Evolutionary conservation across 2,113 vertebrate species (phyloP).

Genomic region (Ceuthmochares aereus): DNA sequence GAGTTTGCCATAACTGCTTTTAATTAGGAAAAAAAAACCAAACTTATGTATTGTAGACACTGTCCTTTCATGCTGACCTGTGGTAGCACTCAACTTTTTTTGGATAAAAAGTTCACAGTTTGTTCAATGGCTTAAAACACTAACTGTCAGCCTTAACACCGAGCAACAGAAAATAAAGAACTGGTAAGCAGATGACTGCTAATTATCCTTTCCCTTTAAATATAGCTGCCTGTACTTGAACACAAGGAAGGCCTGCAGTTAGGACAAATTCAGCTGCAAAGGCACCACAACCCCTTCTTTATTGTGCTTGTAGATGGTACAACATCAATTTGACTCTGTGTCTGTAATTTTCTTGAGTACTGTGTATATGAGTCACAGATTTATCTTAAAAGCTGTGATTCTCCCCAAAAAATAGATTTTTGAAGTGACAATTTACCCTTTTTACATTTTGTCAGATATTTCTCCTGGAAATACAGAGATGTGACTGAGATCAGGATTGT

Average conservation of each 20-base stretch:
- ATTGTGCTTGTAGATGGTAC: not conserved
- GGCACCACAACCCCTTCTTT: not conserved
- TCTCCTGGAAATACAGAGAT: not conserved
- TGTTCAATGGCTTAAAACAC: not conserved
- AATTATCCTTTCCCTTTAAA: slow-evolving; percentile 43
- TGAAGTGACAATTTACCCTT: not conserved
- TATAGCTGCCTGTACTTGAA: slow-evolving; percentile 24
- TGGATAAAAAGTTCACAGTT: not conserved
- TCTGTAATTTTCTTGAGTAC: not conserved
- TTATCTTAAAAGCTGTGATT: not conserved
- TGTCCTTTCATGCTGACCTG: not conserved
- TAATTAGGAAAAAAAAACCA: not conserved
- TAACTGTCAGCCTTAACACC: not conserved
- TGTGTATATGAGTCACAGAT: not conserved
- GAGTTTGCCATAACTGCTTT: not conserved
- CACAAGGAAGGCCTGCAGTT: slow-evolving; percentile 5
- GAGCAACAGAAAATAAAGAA: not conserved
- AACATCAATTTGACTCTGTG: not conserved
- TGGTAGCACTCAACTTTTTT: not conserved
- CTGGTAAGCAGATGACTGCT: not conserved
- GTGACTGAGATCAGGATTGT: not conserved
- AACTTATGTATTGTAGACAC: not conserved
- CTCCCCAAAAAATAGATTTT: not conserved
- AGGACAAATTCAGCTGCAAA: slow-evolving; percentile 3
- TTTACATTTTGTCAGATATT: not conserved